These are phyloP conservation scores for Ptychadena robeensis DNA, from an alignment of 2,797 vertebrate species.

Conservation along the genomic window DNA sequence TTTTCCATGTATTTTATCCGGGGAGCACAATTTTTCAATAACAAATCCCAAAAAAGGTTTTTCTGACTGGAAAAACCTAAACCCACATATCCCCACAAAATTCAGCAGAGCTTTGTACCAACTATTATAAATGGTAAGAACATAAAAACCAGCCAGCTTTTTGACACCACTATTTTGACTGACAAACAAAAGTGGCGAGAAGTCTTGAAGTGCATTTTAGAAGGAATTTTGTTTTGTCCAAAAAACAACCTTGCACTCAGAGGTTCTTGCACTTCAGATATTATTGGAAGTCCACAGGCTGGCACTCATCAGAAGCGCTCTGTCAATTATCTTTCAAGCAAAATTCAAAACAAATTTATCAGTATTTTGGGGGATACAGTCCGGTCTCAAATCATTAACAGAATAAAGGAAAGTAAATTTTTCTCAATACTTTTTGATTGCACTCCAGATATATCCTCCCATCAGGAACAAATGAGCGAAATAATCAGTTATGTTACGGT, in stretches of 20 bases:
- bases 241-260: not conserved
- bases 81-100: not conserved
- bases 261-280: not conserved
- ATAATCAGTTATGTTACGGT: no score
- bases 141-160: not conserved
- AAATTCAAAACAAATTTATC: constrained; percentile 3
- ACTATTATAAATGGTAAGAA: not conserved
- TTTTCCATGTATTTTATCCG: not conserved
- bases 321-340: not conserved
- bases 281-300: not conserved
- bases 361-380: not conserved
- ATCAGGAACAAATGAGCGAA: no score
- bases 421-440: not conserved
- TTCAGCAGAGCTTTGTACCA: not conserved
- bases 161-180: not conserved
- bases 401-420: not conserved
- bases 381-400: not conserved
- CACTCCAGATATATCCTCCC: not conserved
- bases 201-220: not conserved
- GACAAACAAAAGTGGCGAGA: not conserved
- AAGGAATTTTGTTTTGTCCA: not conserved
- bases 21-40: not conserved
- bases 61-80: not conserved
- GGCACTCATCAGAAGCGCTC: not conserved
- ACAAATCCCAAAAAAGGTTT: constrained; percentile 1